Evolutionary conservation across 2,113 vertebrate genomes (phyloP), one percentile per base, ranked within the genome.

Genomic region (Cryptomyrus ogoouensis): DNA sequence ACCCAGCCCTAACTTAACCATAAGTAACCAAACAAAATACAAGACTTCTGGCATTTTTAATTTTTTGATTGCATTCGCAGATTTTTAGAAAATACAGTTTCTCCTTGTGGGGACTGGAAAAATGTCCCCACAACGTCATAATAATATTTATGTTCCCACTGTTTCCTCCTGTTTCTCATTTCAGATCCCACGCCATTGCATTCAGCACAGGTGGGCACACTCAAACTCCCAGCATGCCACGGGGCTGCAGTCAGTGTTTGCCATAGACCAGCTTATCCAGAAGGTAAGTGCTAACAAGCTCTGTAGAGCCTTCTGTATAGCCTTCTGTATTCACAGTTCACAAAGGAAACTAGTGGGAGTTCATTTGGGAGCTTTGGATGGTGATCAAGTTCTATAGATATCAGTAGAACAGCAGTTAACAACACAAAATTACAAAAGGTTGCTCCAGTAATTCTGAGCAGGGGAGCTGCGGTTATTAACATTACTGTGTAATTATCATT

Each of bases 201-300:
- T 31, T 2, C 39, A 35, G 87, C 53, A 56, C 27, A 9, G 47
- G 89, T 17, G 19, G 31, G 42, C 27, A 47, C 52, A 62, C 3
- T 49, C 27, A 53, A 91, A 70, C 89, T 90, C 85, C 88, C 70
- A 89, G 89, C 7, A 17, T 19, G 53, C 90, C 90, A 3, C 15
- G 74, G 0, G 35, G n/a, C 8, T 0, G 53, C 5, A 46, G 47
- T 50, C 91, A 21, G 92, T 93, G 0, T 93, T 93, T 0, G 94
- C 95, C n/a, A 95, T 94, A 1, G 92, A 94, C 89, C 91, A 91
- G 80, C 94, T 97, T 58, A 94, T 97, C 35, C 94, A 94, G 24
- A 93, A 97, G 95, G 96, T 97, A 93, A 94, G 90, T 62, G 46
- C 24, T 44, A 21, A 21, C 4, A n/a, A 58, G 44, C 15, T 42